phyloP scores from a whole-genome alignment of 1,140 invertebrate species.

The Cecropterus lyciades region DNA sequence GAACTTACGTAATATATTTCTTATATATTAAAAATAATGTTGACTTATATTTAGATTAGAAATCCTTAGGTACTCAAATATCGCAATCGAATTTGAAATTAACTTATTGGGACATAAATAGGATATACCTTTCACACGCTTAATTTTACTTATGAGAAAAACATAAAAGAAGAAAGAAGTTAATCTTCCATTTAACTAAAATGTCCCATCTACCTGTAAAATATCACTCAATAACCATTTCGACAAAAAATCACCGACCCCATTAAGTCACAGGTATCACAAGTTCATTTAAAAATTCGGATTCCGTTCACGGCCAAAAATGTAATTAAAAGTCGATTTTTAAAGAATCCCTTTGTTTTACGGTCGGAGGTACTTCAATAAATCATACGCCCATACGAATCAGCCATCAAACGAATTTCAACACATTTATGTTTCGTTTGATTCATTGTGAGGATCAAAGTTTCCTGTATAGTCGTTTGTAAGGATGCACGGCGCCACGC shows the following conservation, averaged over 20 bases:
- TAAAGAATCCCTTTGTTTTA: slow-evolving; percentile 30
- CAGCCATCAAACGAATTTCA: slow-evolving; percentile 38
- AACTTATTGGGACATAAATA: no score
- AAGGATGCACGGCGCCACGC: slow-evolving; percentile 28
- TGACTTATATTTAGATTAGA: no score
- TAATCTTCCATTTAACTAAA: no score
- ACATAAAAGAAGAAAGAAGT: no score
- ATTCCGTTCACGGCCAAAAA: slow-evolving; percentile 16
- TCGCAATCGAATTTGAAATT: no score
- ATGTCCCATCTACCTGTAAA: background rate
- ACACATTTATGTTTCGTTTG: slow-evolving; percentile 45
- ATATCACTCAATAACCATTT: background rate
- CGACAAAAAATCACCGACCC: slow-evolving; percentile 10
- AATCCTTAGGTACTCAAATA: no score
- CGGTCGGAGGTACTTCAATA: slow-evolving; percentile 21
- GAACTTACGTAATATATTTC: no score
- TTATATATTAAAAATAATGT: no score
- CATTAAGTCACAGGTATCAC: slow-evolving; percentile 12
- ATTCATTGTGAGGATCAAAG: slow-evolving; percentile 52
- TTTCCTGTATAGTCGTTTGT: slow-evolving; percentile 51
- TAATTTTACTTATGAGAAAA: no score
- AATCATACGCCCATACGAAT: slow-evolving; percentile 29
- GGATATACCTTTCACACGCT: no score
- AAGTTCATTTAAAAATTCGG: slow-evolving; percentile 17
- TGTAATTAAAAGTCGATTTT: slow-evolving; percentile 26